Evolutionary conservation across 1,140 invertebrate genomes (phyloP), one percentile per base, ranked within the genome.

Genomic region (Patella vulgata): DNA sequence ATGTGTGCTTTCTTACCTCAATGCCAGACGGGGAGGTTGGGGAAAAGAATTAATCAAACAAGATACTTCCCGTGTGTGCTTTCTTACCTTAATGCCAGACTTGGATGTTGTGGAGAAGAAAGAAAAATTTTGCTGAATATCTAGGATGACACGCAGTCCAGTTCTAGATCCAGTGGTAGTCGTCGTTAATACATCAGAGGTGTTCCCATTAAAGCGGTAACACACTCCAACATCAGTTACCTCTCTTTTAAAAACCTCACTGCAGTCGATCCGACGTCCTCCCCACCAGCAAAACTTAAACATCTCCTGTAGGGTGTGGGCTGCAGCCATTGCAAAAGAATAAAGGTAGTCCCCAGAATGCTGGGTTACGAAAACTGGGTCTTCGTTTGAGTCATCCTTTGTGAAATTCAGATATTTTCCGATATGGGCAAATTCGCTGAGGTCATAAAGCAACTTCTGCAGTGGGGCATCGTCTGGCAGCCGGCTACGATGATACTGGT

Each of bases 181-280:
- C 25, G 46, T 12, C 3, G 30, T 51, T n/a, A 19, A 21, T 3
- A 6, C n/a, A 36, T 36, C 33, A 14, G 33, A 36, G 14, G 14
- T 36, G 36, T 59, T 27, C 2, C 30, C 31, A 47, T 59, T 59
- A 25, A 59, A 59, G 6, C 44, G 48, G 36, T 40, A 59, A 39
- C 58, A 59, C 14, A 59, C 47, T 14, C 58, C 58, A 8, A 59
- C 11, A 17, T 42, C 36, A 28, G 58, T 59, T 17, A 59, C 11
- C 9, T 27, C 50, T 1, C 23, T 28, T n/a, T 23, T 25, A 23
- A 59, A 51, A 3, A 59, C n/a, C 3, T 40, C 28, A 9, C 23
- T 25, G 28, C 58, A 59, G 11, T 30, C 21, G 3, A 55, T 19
- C 2, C 3, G 2, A 14, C 42, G 0, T 27, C 3, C 23, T 23